Base-by-base conservation (phyloP, 2,797 vertebrate species). In the Diplodus puntazzo region DNA sequence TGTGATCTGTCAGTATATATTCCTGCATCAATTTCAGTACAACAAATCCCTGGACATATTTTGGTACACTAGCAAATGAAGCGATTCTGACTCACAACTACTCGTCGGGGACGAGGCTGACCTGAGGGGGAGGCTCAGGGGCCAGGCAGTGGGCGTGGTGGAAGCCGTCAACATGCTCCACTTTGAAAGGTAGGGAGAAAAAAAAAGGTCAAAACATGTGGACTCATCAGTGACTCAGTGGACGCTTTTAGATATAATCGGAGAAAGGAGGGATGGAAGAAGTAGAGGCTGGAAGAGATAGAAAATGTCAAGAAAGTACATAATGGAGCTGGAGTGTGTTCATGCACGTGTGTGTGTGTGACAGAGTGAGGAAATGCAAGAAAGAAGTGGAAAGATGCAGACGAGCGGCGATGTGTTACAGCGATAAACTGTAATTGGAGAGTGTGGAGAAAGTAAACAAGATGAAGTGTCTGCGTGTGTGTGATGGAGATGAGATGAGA, bases 171-270 rank as follows among this genome's bases (percentile, higher is more conserved):
- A 74, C 54, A 66, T 2, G 21, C 39, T 43, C 4, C 53, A 50
- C 27, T 67, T 68, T 27, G 34, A 57, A 45, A 54, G 58, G 12
- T 6, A n/a, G 14, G 6, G 6, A 16, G 21, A 23, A 23, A 54
- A 25, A 61, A 46, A 58, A 70, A 53, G 65, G 60, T 78, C 17
- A 74, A 57, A 77, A 75, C 69, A 65, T 12, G n/a, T 25, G 42
- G 67, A 82, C 48, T 60, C 69, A 69, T 65, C 70, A 11, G 39
- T 88, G 87, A 86, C 21, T 89, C 83, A 83, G 50, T 8, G 11
- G 18, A 48, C 0, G n/a, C 34, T 58, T 78, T 61, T 49, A 59
- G 34, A 83, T 61, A 55, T 57, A 59, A 52, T 46, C 53, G 1
- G 34, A 50, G 21, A 18, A 60, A 69, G 43, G 9, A 54, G 55